Evolutionary conservation across 1,140 invertebrate genomes (phyloP), one percentile per base, ranked within the genome.

Genomic region (Grapholita molesta): DNA sequence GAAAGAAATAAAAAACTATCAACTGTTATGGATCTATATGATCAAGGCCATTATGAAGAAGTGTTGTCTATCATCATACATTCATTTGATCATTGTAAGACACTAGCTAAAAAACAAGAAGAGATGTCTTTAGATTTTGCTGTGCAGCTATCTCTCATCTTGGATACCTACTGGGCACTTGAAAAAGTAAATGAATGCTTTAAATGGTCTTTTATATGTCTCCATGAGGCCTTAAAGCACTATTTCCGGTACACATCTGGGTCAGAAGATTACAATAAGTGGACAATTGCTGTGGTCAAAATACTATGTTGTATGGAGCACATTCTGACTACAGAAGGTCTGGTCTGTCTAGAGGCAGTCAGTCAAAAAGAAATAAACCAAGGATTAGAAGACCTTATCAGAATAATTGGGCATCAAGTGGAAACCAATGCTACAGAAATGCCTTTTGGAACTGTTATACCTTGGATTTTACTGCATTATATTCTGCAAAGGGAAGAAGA

Each of bases 401-500:
- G 94, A 69, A 94, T 97, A 9, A 93, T 96, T 66, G 94, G 95
- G 83, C 94, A 96, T 92, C 94, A 96, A 92, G 82, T 96, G 68
- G 96, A 93, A 68, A 93, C 94, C 82, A 93, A 94, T 80, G 85
- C 92, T n/a, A 84, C 93, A 48, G 94, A 94, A 35, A 95, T 97
- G 92, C 94, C 95, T 1, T 93, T 97, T 48, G 93, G 95, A 67
- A 95, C 94, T 12, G 93, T 97, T 6, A 82, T 94, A n/a, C 96
- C 96, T 11, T 98, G 97, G 97, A 95, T 97, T 66, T 87, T 98
- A 52, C 90, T 98, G 68, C 96, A 97, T 91, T 94, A 95, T 75
- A 94, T 97, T 72, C 89, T 97, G 28, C 94, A 95, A 83, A 93
- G 94, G 89, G 94, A 93, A 86, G 93, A 93, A 78, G 90, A 93